These are phyloP conservation scores for Agrotis puta DNA, from an alignment of 2,888 invertebrate genomes.

Conservation along the genomic window DNA sequence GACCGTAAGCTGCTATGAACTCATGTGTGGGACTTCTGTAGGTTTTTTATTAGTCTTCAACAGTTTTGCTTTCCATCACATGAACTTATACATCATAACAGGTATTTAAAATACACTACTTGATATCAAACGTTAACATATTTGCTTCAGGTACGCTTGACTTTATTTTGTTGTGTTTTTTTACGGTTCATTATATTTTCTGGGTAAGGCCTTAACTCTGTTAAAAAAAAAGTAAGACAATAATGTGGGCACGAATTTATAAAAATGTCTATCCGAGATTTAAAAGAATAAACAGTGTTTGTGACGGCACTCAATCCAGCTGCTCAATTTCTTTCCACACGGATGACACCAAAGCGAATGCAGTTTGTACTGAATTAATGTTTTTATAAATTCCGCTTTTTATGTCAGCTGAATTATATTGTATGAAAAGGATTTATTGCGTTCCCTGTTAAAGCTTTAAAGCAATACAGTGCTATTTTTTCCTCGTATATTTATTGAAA, in stretches of 20 bases:
- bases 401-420: constrained; percentile 55
- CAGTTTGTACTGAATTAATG: constrained; percentile 56
- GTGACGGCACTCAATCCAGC: constrained; percentile 53
- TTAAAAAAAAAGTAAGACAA: too few relatives aligned
- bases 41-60: too few relatives aligned
- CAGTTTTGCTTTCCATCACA: too few relatives aligned
- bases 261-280: not conserved
- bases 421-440: constrained; percentile 47
- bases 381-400: constrained; percentile 47
- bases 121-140: too few relatives aligned
- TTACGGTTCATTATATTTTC: too few relatives aligned
- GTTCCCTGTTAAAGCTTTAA: constrained; percentile 38
- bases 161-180: too few relatives aligned
- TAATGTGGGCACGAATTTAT: not conserved
- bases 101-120: too few relatives aligned
- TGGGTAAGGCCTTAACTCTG: too few relatives aligned
- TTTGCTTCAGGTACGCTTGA: too few relatives aligned
- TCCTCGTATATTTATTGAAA: constrained; percentile 20
- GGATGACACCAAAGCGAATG: constrained; percentile 40
- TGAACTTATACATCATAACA: too few relatives aligned
- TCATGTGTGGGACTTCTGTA: too few relatives aligned
- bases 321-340: constrained; percentile 58
- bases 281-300: constrained; percentile 40
- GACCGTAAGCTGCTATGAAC: too few relatives aligned
- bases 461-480: constrained; percentile 18